Evolutionary conservation across 2,888 invertebrate genomes (phyloP).

Genomic region (Drosophila koepferae): DNA sequence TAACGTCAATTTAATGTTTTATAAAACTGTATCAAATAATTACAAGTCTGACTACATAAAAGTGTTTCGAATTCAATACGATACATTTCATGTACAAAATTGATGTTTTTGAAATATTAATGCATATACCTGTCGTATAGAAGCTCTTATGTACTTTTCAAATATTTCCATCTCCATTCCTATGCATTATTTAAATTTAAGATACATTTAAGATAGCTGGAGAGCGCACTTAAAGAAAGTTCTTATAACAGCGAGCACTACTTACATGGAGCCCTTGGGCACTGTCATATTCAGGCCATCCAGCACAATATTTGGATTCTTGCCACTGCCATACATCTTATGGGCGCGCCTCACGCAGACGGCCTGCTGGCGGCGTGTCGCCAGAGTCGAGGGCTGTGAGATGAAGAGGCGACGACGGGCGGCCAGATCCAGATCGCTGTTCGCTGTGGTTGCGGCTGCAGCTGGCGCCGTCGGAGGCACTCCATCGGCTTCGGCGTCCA

Average conservation of each 20-base stretch:
- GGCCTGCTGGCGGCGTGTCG: constrained; percentile 91
- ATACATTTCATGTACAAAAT: no score
- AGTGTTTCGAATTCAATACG: not conserved
- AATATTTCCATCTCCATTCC: not conserved
- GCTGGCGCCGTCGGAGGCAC: constrained; percentile 81
- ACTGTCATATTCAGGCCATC: constrained; percentile 97
- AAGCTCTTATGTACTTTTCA: not conserved
- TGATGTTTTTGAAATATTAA: not conserved
- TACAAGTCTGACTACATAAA: not conserved
- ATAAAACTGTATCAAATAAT: not conserved
- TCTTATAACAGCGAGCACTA: constrained; percentile 65
- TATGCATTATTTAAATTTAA: not conserved
- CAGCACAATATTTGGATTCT: constrained; percentile 92
- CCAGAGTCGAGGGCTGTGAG: constrained; percentile 89
- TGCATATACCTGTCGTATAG: not conserved
- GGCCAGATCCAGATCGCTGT: constrained; percentile 86
- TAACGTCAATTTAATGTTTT: not conserved
- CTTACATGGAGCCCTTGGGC: constrained; percentile 94
- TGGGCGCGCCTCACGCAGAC: constrained; percentile 93
- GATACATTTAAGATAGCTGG: not conserved
- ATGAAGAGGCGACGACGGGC: constrained; percentile 86
- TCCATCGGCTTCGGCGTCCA: constrained; percentile 85
- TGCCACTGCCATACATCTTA: constrained; percentile 93
- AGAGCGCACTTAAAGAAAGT: not conserved
- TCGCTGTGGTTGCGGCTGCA: constrained; percentile 65